Percentiles rank a stretch among this genome's conserved stretches.
phyloP scores from a whole-genome alignment of 1,140 invertebrate genomes.

The Zaprionus tsacasi region DNA sequence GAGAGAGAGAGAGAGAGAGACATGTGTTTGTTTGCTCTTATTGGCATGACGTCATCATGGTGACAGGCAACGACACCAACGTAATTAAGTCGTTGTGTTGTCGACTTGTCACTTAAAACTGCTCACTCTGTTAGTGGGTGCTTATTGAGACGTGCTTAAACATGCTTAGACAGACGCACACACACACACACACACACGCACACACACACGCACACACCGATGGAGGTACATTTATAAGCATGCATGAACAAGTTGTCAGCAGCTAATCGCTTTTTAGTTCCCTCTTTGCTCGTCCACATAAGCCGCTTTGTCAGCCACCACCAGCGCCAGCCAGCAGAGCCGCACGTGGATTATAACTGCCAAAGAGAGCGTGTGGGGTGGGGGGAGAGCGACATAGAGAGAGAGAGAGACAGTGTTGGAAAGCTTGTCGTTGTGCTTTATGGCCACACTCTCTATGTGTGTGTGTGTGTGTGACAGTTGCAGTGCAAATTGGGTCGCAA shows the following conservation, averaged over 20 bases:
- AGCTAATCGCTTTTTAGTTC: conserved; percentile 54
- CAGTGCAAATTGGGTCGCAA: conserved; percentile 49
- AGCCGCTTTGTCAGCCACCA: conserved; percentile 50
- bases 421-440: background rate
- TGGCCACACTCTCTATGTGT: conserved; percentile 1
- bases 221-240: background rate
- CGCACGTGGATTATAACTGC: conserved; percentile 30
- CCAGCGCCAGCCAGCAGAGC: conserved; percentile 13
- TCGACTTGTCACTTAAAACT: conserved; percentile 53
- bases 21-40: conserved; percentile 6
- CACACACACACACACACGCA: conserved; percentile 10
- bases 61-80: conserved; percentile 17
- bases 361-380: background rate
- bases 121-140: conserved; percentile 33
- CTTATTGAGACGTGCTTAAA: conserved; percentile 45
- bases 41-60: conserved; percentile 35
- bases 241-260: conserved; percentile 43
- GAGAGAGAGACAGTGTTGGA: background rate
- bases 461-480: conserved; percentile 35
- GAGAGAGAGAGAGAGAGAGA: background rate
- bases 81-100: conserved; percentile 54
- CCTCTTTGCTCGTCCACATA: conserved; percentile 49
- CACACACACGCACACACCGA: conserved; percentile 10
- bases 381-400: background rate
- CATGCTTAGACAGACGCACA: conserved; percentile 5